phyloP scores from a whole-genome alignment of 2,888 invertebrate species.

The Phoronis australis region DNA sequence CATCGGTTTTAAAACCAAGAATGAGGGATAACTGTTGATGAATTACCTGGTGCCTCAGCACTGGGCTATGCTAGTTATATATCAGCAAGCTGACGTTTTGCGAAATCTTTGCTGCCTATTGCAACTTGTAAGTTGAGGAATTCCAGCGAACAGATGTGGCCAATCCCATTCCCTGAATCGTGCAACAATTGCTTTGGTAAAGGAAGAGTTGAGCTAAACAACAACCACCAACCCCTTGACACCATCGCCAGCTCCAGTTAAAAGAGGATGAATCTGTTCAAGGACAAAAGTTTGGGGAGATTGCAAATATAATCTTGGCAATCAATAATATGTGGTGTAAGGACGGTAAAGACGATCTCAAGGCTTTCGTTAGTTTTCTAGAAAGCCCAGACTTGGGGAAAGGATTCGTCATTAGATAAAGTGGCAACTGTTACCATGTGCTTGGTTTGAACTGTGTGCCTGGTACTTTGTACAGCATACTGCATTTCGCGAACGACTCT shows the following conservation, averaged over 20 bases:
- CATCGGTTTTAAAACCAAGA: conserved; percentile 11
- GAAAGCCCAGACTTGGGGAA: conserved; percentile 2
- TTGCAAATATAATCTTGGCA: conserved; percentile 10
- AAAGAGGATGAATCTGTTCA: conserved; percentile 3
- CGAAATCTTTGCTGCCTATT: conserved; percentile 2
- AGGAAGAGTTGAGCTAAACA: conserved; percentile 10
- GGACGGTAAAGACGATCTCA: conserved; percentile 11
- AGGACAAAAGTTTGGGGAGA: conserved; percentile 11
- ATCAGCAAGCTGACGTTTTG: conserved; percentile 2
- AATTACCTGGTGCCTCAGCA: conserved; percentile 12
- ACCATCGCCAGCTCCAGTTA: conserved; percentile 6
- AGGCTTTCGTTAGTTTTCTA: conserved; percentile 7
- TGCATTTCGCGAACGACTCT: conserved; percentile 2
- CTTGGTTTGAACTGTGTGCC: conserved; percentile 9
- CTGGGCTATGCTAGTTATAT: conserved; percentile 12
- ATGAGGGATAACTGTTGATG: conserved; percentile 10
- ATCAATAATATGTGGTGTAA: conserved; percentile 12
- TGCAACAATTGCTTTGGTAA: conserved; percentile 8
- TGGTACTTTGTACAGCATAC: conserved; percentile 1
- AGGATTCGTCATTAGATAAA: conserved; percentile 8
- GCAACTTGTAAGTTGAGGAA: conserved; percentile 3
- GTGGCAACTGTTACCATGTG: conserved; percentile 11
- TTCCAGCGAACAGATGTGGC: conserved; percentile 1
- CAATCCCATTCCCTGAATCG: conserved; percentile 10
- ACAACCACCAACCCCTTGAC: conserved; percentile 11